Percentiles rank a stretch among this genome's conserved stretches.
Conservation (phyloP, 2,888 invertebrate species). For the Drosophila cracens region DNA sequence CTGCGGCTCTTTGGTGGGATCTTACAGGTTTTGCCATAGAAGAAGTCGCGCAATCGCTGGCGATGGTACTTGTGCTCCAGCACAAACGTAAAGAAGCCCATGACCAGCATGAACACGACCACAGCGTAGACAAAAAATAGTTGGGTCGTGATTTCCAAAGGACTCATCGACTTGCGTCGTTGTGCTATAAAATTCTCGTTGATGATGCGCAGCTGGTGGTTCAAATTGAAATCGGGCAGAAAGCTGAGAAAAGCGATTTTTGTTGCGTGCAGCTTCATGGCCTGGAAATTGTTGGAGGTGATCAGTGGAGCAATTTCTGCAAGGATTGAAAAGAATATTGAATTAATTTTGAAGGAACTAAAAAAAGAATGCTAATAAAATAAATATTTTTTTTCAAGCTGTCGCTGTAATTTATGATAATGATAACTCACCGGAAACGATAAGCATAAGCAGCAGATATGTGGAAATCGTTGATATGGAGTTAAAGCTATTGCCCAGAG, state of each 20-base stretch:
- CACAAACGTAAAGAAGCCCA: conserved; percentile 72
- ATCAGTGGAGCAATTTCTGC: conserved; percentile 81
- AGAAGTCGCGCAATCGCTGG: conserved; percentile 43
- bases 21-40: conserved; percentile 49
- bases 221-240: conserved; percentile 84
- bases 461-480: conserved; percentile 84
- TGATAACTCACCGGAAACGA: conserved; percentile 83
- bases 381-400: background rate
- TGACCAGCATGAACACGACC: conserved; percentile 32
- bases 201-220: conserved; percentile 83
- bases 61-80: conserved; percentile 75
- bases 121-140: conserved; percentile 72
- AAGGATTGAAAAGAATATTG: background rate
- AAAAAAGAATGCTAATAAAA: background rate
- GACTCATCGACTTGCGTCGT: conserved; percentile 42
- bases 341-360: background rate
- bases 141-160: background rate
- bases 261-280: conserved; percentile 75
- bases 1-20: conserved; percentile 33
- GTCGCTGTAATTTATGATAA: background rate
- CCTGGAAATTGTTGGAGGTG: conserved; percentile 75
- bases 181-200: conserved; percentile 81
- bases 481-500: conserved; percentile 83
- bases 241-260: conserved; percentile 76
- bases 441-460: conserved; percentile 83